Evolutionary conservation across 2,113 vertebrate genomes (phyloP), one percentile per base, ranked within the genome.

Genomic region (Indicator maculatus): DNA sequence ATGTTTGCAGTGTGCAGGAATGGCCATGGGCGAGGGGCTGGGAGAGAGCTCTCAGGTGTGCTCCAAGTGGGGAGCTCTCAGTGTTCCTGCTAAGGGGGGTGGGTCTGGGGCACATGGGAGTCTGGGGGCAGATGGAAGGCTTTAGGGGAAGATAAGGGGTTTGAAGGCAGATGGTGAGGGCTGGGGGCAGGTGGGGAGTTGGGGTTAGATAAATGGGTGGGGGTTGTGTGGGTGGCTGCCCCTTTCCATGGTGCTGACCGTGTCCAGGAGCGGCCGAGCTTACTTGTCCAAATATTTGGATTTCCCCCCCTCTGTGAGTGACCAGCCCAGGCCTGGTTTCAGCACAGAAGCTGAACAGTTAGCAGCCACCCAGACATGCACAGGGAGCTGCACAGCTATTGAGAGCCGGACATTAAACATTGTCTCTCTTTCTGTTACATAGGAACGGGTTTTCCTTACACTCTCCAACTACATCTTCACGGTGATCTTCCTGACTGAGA

Each of bases 391-490:
- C 63, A 75, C n/a, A 86, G 45, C 85, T 94, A 79, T 2, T 4
- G 70, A 65, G 66, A 91, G 31, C 36, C 39, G 47, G 56, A 23
- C 47, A 20, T 88, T 80, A 96, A 80, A 83, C 4, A 5, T 70
- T 76, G 69, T 86, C 39, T 85, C 38, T 1, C 81, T 78, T 93
- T 95, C 58, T 96, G 95, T 86, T 65, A 91, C 75, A 53, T 95
- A 99, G 99, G 99, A 99, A 91, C 98, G 99, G 89, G 98, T 99
- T 97, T 99, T 99, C 97, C 98, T 99, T 53, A 99, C 98, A 0
- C 93, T 99, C 93, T 99, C 99, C 97, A 99, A 99, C 97, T 99
- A 99, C 97, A 99, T 99, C 97, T 99, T 99, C 97, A 99, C 99
- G 1, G 98, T 98, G 8, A 99, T 99, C 97, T 99, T 99, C 90